These are phyloP conservation scores for Arothron firmamentum DNA, from an alignment of 2,113 vertebrate species.

Conservation along the genomic window DNA sequence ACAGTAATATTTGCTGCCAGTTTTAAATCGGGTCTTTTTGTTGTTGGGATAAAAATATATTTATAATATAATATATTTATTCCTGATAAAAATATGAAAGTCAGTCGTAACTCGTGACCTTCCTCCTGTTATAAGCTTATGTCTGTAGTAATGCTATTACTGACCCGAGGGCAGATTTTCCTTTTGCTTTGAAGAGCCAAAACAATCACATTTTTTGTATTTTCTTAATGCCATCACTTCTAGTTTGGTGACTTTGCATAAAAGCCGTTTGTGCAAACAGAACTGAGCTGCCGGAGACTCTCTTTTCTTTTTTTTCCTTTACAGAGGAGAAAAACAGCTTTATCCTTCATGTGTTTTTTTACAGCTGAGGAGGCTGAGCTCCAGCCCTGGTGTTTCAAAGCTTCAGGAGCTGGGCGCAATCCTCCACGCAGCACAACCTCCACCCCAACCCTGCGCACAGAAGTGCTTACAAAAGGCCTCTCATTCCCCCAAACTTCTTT, in stretches of 20 bases:
- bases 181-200: constrained; percentile 55
- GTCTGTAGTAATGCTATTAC: constrained; percentile 60
- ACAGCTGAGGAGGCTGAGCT: constrained; percentile 57
- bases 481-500: constrained; percentile 62
- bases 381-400: constrained; percentile 58
- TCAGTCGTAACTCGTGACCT: constrained; percentile 15
- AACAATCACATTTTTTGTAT: constrained; percentile 54
- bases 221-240: constrained; percentile 58
- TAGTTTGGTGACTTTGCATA: constrained; percentile 53
- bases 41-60: too few species aligned
- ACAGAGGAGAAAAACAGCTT: constrained; percentile 50
- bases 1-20: too few species aligned
- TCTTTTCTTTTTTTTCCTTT: constrained; percentile 22
- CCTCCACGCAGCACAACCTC: constrained; percentile 10
- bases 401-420: constrained; percentile 46
- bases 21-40: too few species aligned
- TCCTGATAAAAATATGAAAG: too few species aligned
- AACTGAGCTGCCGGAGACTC: constrained; percentile 23
- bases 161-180: constrained; percentile 50
- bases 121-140: constrained; percentile 23
- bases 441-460: constrained; percentile 21
- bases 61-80: too few species aligned
- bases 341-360: constrained; percentile 50
- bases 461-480: constrained; percentile 53
- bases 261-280: constrained; percentile 59